Base-by-base conservation (phyloP, 1,140 invertebrate genomes). In the Bacillus rossius region DNA sequence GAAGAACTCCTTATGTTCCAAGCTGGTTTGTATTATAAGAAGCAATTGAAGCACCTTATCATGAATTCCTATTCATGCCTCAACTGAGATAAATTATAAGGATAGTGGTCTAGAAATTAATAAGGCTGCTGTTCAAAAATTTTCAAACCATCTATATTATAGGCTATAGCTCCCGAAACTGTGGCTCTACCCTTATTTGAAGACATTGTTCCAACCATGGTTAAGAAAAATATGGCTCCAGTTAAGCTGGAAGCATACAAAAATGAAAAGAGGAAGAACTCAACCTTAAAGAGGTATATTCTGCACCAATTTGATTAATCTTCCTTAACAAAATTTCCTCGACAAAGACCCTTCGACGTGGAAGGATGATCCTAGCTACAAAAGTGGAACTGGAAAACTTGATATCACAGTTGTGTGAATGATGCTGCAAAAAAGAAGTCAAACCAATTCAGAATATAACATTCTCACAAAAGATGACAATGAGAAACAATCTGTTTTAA, bases 391-490 rank as follows among this genome's bases (percentile, higher is more conserved):
- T 50, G 13, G 2, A 50, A 50, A 50, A 50, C 13, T 50, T 50
- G 2, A 50, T 22, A 50, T 26, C 23, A 5, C 3, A 50, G 48
- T 50, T 50, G 65, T 54, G 65, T 70, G 1, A 71, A 72, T 62
- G 68, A 71, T 55, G 54, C 50, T 17, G 69, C 65, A 17, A 67
- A 71, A n/a, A n/a, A n/a, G n/a, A n/a, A n/a, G n/a, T n/a, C n/a
- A n/a, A n/a, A n/a, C n/a, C n/a, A n/a, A n/a, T n/a, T n/a, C n/a
- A n/a, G n/a, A n/a, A n/a, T n/a, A n/a, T n/a, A n/a, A n/a, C n/a
- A n/a, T n/a, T n/a, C n/a, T n/a, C n/a, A n/a, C n/a, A n/a, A n/a
- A n/a, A n/a, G n/a, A n/a, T n/a, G n/a, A n/a, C n/a, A n/a, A n/a
- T n/a, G n/a, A n/a, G n/a, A n/a, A n/a, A n/a, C n/a, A n/a, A n/a